Evolutionary conservation across 2,888 invertebrate species (phyloP).

Genomic region (Lasioglossum oenotherae): DNA sequence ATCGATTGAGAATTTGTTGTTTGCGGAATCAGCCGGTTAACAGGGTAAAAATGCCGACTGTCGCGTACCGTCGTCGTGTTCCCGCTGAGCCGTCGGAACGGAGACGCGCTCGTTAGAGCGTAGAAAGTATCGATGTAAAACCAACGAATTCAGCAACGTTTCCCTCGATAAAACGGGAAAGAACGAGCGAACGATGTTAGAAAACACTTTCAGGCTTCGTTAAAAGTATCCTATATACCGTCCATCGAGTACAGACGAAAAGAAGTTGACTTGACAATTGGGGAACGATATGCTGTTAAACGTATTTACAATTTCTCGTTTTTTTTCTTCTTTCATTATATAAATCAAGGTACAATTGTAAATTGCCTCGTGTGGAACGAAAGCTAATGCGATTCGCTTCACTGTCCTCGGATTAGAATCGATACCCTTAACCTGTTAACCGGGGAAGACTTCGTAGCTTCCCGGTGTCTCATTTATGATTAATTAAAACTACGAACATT

Average conservation of each 20-base stretch:
- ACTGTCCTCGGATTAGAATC: conserved; percentile 43
- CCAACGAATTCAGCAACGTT: conserved; percentile 55
- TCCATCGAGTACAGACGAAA: conserved; percentile 36
- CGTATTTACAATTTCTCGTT: conserved; percentile 68
- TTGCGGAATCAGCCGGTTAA: neutral
- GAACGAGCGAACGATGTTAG: conserved; percentile 34
- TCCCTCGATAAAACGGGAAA: conserved; percentile 43
- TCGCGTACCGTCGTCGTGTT: neutral
- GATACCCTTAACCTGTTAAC: conserved; percentile 5
- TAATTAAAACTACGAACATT: neutral
- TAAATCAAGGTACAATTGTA: conserved; percentile 69
- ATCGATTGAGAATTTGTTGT: neutral
- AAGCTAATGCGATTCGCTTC: conserved; percentile 54
- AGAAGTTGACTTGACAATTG: conserved; percentile 59
- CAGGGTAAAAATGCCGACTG: conserved; percentile 3
- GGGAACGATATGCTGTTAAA: conserved; percentile 68
- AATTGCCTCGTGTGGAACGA: conserved; percentile 57
- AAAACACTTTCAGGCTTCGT: conserved; percentile 49
- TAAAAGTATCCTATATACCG: conserved; percentile 37
- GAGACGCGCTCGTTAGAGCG: conserved; percentile 11
- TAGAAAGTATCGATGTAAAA: conserved; percentile 41
- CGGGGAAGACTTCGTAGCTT: neutral
- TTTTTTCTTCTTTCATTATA: conserved; percentile 51
- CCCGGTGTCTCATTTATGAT: neutral
- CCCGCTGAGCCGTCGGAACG: neutral